A percentile compares a stretch with the other conserved stretches of the same genome.
Conservation (phyloP, 2,888 invertebrate genomes). For the Lycocerus yunnanus region DNA sequence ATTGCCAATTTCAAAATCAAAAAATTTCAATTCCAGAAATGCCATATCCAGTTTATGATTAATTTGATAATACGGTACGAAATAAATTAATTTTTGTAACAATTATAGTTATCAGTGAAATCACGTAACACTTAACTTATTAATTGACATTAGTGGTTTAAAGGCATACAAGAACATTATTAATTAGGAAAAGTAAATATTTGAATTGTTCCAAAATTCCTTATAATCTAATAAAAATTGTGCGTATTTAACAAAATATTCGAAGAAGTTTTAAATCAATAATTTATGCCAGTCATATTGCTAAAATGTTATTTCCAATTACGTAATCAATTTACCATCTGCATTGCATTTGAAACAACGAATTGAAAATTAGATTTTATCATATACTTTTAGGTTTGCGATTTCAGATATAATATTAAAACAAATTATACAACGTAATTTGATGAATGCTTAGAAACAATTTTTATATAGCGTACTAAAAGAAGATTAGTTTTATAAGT, state of each 20-base stretch:
- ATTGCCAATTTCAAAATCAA: background rate
- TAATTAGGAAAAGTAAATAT: background rate
- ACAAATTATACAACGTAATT: background rate
- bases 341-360: background rate
- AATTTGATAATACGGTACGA: background rate
- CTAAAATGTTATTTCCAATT: background rate
- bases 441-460: too few relatives aligned
- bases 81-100: conserved; percentile 4
- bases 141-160: conserved; percentile 30
- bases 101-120: background rate
- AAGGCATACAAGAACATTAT: conserved; percentile 6
- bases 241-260: background rate
- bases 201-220: background rate
- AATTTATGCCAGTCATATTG: background rate
- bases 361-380: background rate
- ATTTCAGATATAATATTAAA: background rate
- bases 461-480: too few relatives aligned
- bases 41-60: background rate
- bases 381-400: too few relatives aligned
- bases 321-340: background rate
- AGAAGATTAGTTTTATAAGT: too few relatives aligned
- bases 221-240: background rate
- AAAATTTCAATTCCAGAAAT: background rate
- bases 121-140: conserved; percentile 28
- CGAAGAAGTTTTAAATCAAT: background rate